phyloP scores from a whole-genome alignment of 2,113 vertebrate species.

The Nettapus auritus region DNA sequence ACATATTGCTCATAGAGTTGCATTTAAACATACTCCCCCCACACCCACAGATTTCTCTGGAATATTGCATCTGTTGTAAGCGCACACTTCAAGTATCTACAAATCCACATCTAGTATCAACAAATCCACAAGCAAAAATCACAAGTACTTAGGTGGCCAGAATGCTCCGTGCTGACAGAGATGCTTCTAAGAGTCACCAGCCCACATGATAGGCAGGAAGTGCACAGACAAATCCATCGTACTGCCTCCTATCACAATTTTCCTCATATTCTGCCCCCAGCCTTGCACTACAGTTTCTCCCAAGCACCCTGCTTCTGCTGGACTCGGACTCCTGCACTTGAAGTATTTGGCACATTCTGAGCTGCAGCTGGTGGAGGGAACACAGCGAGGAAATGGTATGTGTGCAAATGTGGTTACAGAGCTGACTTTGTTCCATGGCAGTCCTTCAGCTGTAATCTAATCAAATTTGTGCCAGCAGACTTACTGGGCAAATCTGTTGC shows the following conservation, averaged over 20 bases:
- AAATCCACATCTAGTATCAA: not conserved
- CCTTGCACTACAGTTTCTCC: not conserved
- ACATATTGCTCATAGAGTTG: not conserved
- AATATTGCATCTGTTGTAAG: not conserved
- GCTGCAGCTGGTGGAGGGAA: conserved; percentile 36
- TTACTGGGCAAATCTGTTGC: not conserved
- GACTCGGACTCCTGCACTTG: not conserved
- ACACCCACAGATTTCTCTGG: not conserved
- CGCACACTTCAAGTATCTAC: not conserved
- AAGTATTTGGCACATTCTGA: not conserved
- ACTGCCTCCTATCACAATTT: not conserved
- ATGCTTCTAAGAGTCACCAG: not conserved
- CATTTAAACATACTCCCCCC: not conserved
- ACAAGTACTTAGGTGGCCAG: not conserved
- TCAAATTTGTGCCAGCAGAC: not conserved
- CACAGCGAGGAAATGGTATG: not conserved
- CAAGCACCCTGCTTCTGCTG: not conserved
- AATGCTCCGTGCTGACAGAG: not conserved
- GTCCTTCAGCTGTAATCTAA: not conserved
- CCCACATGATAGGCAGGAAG: not conserved
- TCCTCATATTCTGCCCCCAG: rapidly evolving
- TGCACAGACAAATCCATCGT: rapidly evolving
- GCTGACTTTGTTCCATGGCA: conserved; percentile 29
- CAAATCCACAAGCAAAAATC: not conserved
- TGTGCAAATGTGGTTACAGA: conserved; percentile 44